These are phyloP conservation scores for Ormyrus labotus DNA, from an alignment of 2,888 invertebrate genomes.

Conservation along the genomic window DNA sequence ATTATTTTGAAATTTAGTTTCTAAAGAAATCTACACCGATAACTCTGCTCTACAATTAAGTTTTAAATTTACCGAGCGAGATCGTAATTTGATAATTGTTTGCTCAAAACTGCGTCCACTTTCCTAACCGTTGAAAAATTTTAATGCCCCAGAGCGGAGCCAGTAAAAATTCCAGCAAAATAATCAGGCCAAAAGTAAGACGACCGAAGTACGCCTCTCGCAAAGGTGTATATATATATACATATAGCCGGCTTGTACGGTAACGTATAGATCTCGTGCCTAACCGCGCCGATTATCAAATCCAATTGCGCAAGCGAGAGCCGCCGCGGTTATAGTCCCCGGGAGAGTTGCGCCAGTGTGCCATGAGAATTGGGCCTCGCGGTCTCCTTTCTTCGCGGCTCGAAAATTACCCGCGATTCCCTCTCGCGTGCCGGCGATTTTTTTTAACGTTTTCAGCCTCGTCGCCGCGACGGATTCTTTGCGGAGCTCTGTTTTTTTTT, in stretches of 20 bases:
- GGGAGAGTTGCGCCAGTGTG: conserved; percentile 31
- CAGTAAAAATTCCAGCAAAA: too few relatives aligned
- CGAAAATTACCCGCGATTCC: not conserved
- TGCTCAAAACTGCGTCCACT: too few relatives aligned
- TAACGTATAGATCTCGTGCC: conserved; percentile 7
- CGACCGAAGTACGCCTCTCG: not conserved
- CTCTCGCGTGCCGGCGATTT: conserved; percentile 8
- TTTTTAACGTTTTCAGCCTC: not conserved
- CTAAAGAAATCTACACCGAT: too few relatives aligned
- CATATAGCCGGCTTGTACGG: not conserved
- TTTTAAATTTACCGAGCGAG: too few relatives aligned
- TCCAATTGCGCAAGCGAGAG: conserved; percentile 61
- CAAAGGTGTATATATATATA: not conserved
- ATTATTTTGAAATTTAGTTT: too few relatives aligned
- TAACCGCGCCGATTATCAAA: conserved; percentile 63
- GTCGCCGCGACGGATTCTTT: too few relatives aligned
- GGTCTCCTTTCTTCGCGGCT: conserved; percentile 23
- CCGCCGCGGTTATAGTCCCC: conserved; percentile 36
- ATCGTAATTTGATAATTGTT: too few relatives aligned
- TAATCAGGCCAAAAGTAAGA: too few relatives aligned
- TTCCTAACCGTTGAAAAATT: too few relatives aligned
- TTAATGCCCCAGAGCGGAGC: too few relatives aligned
- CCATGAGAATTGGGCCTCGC: conserved; percentile 42
- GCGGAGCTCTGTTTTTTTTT: too few relatives aligned
- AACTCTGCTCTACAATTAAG: too few relatives aligned